phyloP scores from a whole-genome alignment of 2,888 invertebrate species.

The Eulithis prunata region DNA sequence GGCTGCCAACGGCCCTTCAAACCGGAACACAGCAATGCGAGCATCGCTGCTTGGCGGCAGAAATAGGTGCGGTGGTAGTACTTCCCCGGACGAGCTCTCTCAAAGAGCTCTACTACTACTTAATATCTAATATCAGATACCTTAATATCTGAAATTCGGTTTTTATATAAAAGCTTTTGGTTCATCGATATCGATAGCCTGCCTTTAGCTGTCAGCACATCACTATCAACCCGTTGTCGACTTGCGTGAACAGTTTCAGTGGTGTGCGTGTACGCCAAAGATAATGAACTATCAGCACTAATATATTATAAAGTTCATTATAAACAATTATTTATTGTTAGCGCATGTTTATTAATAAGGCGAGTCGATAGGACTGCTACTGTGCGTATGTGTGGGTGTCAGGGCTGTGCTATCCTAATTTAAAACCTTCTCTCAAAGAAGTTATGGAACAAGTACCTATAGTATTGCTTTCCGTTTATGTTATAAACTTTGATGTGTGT shows the following conservation, averaged over 20 bases:
- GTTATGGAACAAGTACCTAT: no score
- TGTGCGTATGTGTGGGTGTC: conserved; percentile 66
- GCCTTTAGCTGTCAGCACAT: conserved; percentile 42
- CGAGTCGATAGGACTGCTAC: conserved; percentile 72
- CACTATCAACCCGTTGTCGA: conserved; percentile 46
- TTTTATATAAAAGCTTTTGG: no score
- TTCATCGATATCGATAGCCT: conserved; percentile 36
- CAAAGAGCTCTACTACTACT: no score
- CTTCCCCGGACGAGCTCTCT: no score
- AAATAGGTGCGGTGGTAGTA: no score
- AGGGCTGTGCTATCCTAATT: conserved; percentile 47
- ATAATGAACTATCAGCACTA: conserved; percentile 83
- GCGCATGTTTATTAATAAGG: conserved; percentile 84
- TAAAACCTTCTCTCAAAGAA: background rate
- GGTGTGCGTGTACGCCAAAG: conserved; percentile 75
- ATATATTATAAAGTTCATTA: conserved; percentile 85
- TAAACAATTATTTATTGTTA: conserved; percentile 85
- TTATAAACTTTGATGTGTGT: no score
- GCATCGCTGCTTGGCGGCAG: no score
- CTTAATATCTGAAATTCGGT: no score
- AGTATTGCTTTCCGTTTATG: no score
- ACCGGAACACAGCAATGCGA: no score
- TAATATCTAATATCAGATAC: no score
- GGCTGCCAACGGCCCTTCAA: no score
- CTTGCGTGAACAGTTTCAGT: conserved; percentile 53